Evolutionary conservation across 2,888 invertebrate species (phyloP).

Genomic region (Glaucopsyche alexis): DNA sequence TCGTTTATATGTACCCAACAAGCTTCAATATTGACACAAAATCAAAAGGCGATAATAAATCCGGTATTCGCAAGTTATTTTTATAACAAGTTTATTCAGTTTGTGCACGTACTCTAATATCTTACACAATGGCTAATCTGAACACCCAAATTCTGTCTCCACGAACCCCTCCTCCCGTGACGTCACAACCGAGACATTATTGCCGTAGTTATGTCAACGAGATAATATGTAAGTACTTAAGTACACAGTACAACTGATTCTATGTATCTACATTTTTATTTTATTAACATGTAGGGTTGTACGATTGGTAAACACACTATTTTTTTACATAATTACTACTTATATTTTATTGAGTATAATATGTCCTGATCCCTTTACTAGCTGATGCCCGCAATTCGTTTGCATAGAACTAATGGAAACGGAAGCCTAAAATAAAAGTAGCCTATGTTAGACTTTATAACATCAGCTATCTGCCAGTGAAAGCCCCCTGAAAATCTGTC

Average conservation of each 20-base stretch:
- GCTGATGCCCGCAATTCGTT: no score
- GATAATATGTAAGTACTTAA: no score
- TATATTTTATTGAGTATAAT: no score
- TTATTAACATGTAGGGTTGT: not conserved
- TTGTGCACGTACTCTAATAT: not conserved
- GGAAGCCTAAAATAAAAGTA: no score
- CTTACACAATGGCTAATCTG: constrained; percentile 5
- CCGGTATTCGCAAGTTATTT: not conserved
- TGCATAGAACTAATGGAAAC: no score
- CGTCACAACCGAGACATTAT: not conserved
- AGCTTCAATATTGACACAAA: no score
- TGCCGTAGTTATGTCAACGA: not conserved
- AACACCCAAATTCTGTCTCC: not conserved
- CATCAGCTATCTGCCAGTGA: no score
- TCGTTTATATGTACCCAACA: no score
- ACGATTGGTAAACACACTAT: not conserved
- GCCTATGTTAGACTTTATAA: no score
- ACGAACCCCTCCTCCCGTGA: not conserved
- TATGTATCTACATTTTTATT: not conserved
- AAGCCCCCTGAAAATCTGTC: no score
- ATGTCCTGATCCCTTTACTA: no score
- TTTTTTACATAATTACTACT: no score
- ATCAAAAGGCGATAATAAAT: not conserved
- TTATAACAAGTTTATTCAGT: not conserved
- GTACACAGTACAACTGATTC: not conserved